Percentiles rank a stretch among this genome's conserved stretches.
Evolutionary conservation across 2,888 invertebrate genomes (phyloP).

Genomic region (Stomorhina lunata): DNA sequence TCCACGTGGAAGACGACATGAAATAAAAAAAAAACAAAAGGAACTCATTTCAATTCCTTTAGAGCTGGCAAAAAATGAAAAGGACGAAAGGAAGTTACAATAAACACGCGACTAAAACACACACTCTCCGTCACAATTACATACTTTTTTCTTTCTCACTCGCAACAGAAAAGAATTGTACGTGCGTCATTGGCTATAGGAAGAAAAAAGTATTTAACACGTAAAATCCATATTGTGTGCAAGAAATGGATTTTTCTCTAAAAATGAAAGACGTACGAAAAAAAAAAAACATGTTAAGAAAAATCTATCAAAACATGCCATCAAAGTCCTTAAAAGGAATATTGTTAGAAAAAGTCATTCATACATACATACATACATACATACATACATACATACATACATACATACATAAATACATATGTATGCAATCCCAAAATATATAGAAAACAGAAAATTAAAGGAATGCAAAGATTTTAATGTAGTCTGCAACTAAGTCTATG

Average conservation of each 20-base stretch:
- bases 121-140: neutral
- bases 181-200: slow-evolving; percentile 49
- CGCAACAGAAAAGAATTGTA: slow-evolving; percentile 1
- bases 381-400: neutral
- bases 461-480: too few relatives aligned
- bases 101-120: slow-evolving; percentile 60
- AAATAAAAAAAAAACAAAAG: neutral
- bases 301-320: slow-evolving; percentile 64
- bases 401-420: neutral
- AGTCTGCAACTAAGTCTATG: too few relatives aligned
- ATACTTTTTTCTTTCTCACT: neutral
- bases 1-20: slow-evolving; percentile 27
- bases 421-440: too few relatives aligned
- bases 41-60: slow-evolving; percentile 39
- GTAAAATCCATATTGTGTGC: slow-evolving; percentile 53
- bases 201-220: slow-evolving; percentile 57
- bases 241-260: neutral
- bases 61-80: neutral
- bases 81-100: slow-evolving; percentile 40
- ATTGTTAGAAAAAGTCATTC: slow-evolving; percentile 35
- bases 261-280: slow-evolving; percentile 6
- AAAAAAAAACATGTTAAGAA: slow-evolving; percentile 17
- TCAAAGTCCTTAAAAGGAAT: slow-evolving; percentile 44
- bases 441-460: too few relatives aligned
- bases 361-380: slow-evolving; percentile 24